Evolutionary conservation across 2,888 invertebrate genomes (phyloP).

Genomic region (Rhodophaea formosa): DNA sequence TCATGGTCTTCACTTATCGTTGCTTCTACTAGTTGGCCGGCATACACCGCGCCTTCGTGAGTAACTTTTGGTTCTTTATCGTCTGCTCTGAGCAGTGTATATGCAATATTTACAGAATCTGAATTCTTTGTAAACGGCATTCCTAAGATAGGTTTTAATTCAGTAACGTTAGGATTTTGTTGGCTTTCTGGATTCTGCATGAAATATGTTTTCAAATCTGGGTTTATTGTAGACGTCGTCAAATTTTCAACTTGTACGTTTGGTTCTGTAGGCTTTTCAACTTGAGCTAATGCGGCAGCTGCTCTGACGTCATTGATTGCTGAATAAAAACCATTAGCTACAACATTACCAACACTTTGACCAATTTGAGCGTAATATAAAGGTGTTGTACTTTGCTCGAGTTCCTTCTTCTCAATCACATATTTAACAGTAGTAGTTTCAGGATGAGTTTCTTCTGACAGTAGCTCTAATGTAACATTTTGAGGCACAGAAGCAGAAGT

Average conservation of each 20-base stretch:
- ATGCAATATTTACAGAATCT: slow-evolving; percentile 64
- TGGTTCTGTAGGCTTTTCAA: slow-evolving; percentile 79
- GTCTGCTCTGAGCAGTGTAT: slow-evolving; percentile 59
- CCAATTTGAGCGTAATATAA: slow-evolving; percentile 75
- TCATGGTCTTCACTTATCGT: slow-evolving; percentile 69
- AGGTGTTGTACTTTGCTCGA: slow-evolving; percentile 52
- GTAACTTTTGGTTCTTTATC: slow-evolving; percentile 55
- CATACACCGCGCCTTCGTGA: slow-evolving; percentile 60
- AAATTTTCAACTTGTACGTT: slow-evolving; percentile 33
- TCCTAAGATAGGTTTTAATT: slow-evolving; percentile 57
- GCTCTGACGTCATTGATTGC: slow-evolving; percentile 83
- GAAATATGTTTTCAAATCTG: slow-evolving; percentile 48
- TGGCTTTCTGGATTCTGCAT: slow-evolving; percentile 47
- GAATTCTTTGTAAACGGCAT: slow-evolving; percentile 60
- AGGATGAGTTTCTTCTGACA: slow-evolving; percentile 51
- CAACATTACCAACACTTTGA: slow-evolving; percentile 58
- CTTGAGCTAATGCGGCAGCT: slow-evolving; percentile 81
- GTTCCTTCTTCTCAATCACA: slow-evolving; percentile 49
- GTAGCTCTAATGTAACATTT: slow-evolving; percentile 49
- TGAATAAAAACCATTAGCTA: slow-evolving; percentile 77
- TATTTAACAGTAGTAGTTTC: slow-evolving; percentile 57
- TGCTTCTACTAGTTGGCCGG: slow-evolving; percentile 72
- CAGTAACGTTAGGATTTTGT: slow-evolving; percentile 47
- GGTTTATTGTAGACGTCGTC: slow-evolving; percentile 45
- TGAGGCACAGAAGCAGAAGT: slow-evolving; percentile 45